A percentile compares a stretch with the other conserved stretches of the same genome.
Conservation (phyloP, 1,140 invertebrate genomes). For the Gonatopus flavifemur region DNA sequence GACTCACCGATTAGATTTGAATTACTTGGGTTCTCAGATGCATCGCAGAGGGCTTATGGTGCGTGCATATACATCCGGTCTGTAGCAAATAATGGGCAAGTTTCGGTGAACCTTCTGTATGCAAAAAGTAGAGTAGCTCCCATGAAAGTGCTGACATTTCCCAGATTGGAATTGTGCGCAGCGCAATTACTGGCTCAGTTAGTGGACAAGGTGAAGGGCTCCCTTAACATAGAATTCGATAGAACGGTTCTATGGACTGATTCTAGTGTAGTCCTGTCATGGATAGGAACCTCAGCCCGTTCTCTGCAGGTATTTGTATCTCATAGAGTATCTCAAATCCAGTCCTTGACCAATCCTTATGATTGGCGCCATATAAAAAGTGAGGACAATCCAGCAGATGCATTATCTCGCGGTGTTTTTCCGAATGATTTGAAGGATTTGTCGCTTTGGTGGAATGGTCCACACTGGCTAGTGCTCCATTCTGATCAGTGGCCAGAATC, state of each 20-base stretch:
- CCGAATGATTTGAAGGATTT: slow-evolving; percentile 11
- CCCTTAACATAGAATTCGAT: not conserved
- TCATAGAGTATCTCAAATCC: slow-evolving; percentile 46
- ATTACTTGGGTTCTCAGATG: slow-evolving; percentile 37
- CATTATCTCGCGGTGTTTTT: slow-evolving; percentile 32
- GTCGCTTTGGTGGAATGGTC: slow-evolving; percentile 24
- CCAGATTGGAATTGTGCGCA: slow-evolving; percentile 27
- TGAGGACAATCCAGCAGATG: slow-evolving; percentile 40
- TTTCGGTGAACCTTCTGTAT: slow-evolving; percentile 1
- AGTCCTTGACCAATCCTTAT: slow-evolving; percentile 13
- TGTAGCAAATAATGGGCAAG: slow-evolving; percentile 4
- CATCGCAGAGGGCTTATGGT: slow-evolving; percentile 26
- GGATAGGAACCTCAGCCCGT: slow-evolving; percentile 22
- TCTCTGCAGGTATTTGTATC: slow-evolving; percentile 46
- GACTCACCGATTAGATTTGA: slow-evolving; percentile 1
- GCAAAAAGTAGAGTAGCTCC: slow-evolving; percentile 37
- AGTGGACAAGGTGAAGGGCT: not conserved
- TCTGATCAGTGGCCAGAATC: not conserved
- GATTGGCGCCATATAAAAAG: slow-evolving; percentile 38
- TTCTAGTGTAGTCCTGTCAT: slow-evolving; percentile 26
- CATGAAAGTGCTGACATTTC: slow-evolving; percentile 30
- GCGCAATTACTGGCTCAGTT: slow-evolving; percentile 21
- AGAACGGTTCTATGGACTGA: slow-evolving; percentile 17
- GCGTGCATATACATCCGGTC: slow-evolving; percentile 23
- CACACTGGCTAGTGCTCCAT: slow-evolving; percentile 25